Evolutionary conservation across 2,797 vertebrate species (phyloP).

Genomic region (Pantherophis vulpinus): DNA sequence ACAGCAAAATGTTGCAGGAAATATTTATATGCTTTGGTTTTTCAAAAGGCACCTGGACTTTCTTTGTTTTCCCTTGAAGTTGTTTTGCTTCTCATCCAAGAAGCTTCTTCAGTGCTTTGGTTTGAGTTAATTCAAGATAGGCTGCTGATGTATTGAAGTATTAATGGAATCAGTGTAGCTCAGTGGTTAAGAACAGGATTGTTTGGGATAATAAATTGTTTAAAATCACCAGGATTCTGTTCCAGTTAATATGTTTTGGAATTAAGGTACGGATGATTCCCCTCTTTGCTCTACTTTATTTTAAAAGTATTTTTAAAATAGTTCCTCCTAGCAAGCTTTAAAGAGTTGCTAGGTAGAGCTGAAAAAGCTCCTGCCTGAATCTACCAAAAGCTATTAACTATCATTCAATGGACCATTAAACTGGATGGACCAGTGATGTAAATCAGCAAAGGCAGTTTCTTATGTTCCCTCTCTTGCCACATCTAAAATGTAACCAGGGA

Average conservation of each 20-base stretch:
- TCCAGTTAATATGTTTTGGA: background rate
- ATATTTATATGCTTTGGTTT: background rate
- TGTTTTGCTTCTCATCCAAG: background rate
- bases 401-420: background rate
- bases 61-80: background rate
- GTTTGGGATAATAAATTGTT: background rate
- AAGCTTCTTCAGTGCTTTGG: background rate
- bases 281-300: fast-evolving
- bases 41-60: background rate
- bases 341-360: background rate
- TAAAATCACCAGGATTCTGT: background rate
- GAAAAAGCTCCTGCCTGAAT: background rate
- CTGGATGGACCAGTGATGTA: background rate
- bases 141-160: background rate
- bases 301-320: background rate
- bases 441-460: background rate
- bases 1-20: background rate
- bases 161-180: background rate
- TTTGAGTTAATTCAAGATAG: background rate
- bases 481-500: background rate
- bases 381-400: background rate
- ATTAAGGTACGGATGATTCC: fast-evolving
- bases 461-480: background rate
- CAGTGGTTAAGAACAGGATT: background rate
- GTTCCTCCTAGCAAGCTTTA: background rate